These are phyloP conservation scores for Pseudoips prasinana DNA, from an alignment of 2,888 invertebrate genomes.

Conservation along the genomic window DNA sequence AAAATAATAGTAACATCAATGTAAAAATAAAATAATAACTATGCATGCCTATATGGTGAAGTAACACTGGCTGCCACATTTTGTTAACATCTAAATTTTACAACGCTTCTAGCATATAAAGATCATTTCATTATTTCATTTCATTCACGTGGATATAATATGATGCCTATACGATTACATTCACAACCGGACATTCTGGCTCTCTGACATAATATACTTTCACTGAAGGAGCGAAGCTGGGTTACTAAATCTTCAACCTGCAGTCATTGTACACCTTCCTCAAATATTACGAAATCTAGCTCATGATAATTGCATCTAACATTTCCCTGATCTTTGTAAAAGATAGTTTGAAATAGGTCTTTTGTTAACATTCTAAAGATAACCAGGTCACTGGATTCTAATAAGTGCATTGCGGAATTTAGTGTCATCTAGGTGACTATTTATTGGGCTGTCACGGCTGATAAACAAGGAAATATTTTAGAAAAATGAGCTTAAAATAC, in stretches of 20 bases:
- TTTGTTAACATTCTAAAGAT: slow-evolving; percentile 1
- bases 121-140: too few relatives aligned
- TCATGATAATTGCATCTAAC: slow-evolving; percentile 10
- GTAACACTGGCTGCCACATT: too few relatives aligned
- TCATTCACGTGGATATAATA: slow-evolving; percentile 2
- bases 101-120: too few relatives aligned
- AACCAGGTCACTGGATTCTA: slow-evolving; percentile 14
- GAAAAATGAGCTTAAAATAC: too few relatives aligned
- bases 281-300: slow-evolving; percentile 21
- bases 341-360: slow-evolving; percentile 14
- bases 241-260: slow-evolving; percentile 28
- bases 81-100: too few relatives aligned
- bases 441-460: slow-evolving; percentile 2
- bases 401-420: not conserved
- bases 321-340: slow-evolving; percentile 22
- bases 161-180: slow-evolving; percentile 11
- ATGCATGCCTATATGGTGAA: too few relatives aligned
- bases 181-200: slow-evolving; percentile 35
- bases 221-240: slow-evolving; percentile 39
- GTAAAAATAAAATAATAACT: too few relatives aligned
- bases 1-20: too few relatives aligned
- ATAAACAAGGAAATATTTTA: not conserved
- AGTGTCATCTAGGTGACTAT: not conserved
- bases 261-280: slow-evolving; percentile 22
- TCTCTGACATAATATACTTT: slow-evolving; percentile 62